phyloP scores from a whole-genome alignment of 2,888 invertebrate genomes.

The Agrotis segetum region DNA sequence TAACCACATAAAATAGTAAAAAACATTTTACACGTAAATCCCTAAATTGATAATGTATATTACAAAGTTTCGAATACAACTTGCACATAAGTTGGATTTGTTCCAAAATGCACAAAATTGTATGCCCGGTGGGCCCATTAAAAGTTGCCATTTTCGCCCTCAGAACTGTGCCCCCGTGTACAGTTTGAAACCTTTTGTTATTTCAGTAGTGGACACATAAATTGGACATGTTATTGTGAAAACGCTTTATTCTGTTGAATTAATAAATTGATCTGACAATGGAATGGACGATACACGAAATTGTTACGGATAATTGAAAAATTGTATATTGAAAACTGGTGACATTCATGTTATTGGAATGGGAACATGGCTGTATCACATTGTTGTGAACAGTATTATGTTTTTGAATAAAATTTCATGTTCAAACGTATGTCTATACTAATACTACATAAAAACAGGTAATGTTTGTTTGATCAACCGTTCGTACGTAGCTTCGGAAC shows the following conservation, averaged over 20 bases:
- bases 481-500: too few species aligned
- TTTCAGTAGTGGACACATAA: slow-evolving; percentile 73
- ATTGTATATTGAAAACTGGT: slow-evolving; percentile 37
- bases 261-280: slow-evolving; percentile 66
- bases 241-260: slow-evolving; percentile 64
- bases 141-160: slow-evolving; percentile 78
- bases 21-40: slow-evolving; percentile 23
- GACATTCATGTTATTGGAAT: slow-evolving; percentile 8
- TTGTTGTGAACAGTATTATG: neutral
- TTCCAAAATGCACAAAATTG: slow-evolving; percentile 75
- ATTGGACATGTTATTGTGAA: slow-evolving; percentile 69
- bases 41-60: slow-evolving; percentile 53
- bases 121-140: slow-evolving; percentile 82
- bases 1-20: neutral
- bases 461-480: too few species aligned
- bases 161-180: slow-evolving; percentile 68
- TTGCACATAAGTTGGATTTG: slow-evolving; percentile 72
- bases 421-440: neutral
- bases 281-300: slow-evolving; percentile 54
- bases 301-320: slow-evolving; percentile 47
- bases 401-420: slow-evolving; percentile 19
- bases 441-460: too few species aligned
- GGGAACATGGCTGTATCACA: slow-evolving; percentile 19
- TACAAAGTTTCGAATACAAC: slow-evolving; percentile 53
- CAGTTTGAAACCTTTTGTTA: slow-evolving; percentile 74